Evolutionary conservation across 2,797 vertebrate species (phyloP).

Genomic region (Bradypodion ventrale): DNA sequence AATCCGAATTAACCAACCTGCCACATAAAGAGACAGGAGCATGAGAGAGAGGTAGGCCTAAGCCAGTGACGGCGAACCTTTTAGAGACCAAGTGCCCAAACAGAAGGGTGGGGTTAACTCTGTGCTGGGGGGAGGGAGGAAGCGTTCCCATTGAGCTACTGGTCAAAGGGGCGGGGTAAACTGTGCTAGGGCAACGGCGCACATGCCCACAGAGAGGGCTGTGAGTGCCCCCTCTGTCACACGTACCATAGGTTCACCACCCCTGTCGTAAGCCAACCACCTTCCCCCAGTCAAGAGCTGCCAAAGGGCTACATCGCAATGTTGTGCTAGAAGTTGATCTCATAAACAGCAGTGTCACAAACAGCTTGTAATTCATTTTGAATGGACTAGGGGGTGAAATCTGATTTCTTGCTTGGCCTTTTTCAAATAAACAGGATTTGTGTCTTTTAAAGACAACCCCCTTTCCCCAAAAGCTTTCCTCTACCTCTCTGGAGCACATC

Average conservation of each 20-base stretch:
- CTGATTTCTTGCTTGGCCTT: neutral
- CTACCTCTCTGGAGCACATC: conserved; percentile 65
- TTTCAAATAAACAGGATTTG: conserved; percentile 55
- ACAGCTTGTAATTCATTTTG: neutral
- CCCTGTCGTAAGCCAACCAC: neutral
- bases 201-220: too few relatives aligned
- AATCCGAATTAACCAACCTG: neutral
- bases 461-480: too few relatives aligned
- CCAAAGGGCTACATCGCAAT: neutral
- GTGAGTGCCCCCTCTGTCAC: too few relatives aligned
- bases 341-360: neutral
- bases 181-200: too few relatives aligned
- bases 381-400: neutral
- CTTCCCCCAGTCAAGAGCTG: neutral
- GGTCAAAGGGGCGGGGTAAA: too few relatives aligned
- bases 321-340: neutral
- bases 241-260: too few relatives aligned
- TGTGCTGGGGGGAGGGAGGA: too few relatives aligned
- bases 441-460: conserved; percentile 29
- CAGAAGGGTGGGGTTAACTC: too few relatives aligned
- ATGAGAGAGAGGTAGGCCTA: neutral
- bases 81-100: too few relatives aligned
- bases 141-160: too few relatives aligned
- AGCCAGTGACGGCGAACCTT: too few relatives aligned
- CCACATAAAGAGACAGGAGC: too few relatives aligned